phyloP scores from a whole-genome alignment of 2,888 invertebrate species.

The Conistra vaccinii region DNA sequence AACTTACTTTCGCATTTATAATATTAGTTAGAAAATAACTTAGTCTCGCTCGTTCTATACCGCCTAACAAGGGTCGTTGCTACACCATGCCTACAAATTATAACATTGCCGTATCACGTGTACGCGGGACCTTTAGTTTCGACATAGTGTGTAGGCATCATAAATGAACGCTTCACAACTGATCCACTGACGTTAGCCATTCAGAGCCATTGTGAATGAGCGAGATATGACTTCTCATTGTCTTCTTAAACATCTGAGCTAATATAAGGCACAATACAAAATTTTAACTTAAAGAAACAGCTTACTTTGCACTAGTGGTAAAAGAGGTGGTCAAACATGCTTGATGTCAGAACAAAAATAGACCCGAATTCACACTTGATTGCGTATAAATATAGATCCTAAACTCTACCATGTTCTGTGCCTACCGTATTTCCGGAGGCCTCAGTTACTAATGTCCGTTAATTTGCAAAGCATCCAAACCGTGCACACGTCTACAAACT shows the following conservation, averaged over 20 bases:
- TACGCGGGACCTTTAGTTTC: background rate
- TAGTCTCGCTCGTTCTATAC: background rate
- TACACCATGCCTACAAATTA: too few relatives aligned
- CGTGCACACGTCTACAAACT: slow-evolving; percentile 62
- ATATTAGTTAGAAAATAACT: too few relatives aligned
- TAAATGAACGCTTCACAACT: background rate
- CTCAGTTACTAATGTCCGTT: slow-evolving; percentile 46
- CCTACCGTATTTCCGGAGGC: slow-evolving; percentile 25
- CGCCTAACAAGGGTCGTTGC: background rate
- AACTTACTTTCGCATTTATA: too few relatives aligned
- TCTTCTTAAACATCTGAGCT: background rate
- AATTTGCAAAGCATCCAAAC: slow-evolving; percentile 51
- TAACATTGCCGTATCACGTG: background rate
- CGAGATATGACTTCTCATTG: background rate
- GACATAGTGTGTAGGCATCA: background rate
- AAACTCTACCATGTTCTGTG: background rate
- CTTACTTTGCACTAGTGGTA: background rate
- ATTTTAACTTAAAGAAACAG: background rate
- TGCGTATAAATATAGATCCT: slow-evolving; percentile 1
- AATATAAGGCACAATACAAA: background rate
- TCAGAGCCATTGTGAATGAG: background rate
- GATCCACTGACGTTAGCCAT: background rate
- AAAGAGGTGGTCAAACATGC: background rate
- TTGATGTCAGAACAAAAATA: background rate
- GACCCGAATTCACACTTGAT: background rate